These are phyloP conservation scores for Drosophila nigrodunni DNA, from an alignment of 1,140 invertebrate species.

Conservation along the genomic window DNA sequence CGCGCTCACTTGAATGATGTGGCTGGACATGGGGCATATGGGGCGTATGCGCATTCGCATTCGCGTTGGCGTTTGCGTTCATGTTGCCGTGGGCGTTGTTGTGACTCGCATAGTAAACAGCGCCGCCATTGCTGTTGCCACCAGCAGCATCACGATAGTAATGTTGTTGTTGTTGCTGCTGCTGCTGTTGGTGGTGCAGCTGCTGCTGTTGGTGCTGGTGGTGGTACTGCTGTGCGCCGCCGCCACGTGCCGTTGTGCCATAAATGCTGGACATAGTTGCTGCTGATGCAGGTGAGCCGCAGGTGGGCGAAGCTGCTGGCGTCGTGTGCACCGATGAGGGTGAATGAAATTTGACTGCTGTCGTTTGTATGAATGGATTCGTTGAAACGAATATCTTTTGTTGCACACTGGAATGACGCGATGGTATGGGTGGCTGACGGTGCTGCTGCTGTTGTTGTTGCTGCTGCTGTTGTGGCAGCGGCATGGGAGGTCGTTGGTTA, in stretches of 20 bases:
- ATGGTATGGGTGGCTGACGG: constrained; percentile 76
- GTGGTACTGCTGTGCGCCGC: constrained; percentile 48
- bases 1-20: constrained; percentile 82
- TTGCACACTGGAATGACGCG: constrained; percentile 81
- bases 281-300: constrained; percentile 59
- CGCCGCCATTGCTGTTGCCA: constrained; percentile 64
- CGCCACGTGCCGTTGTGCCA: constrained; percentile 68
- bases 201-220: constrained; percentile 54
- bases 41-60: constrained; percentile 51
- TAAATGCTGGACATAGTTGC: constrained; percentile 69
- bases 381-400: constrained; percentile 85
- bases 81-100: constrained; percentile 56
- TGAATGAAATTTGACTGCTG: constrained; percentile 78
- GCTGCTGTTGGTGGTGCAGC: constrained; percentile 41
- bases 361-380: constrained; percentile 84
- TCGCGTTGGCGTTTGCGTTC: constrained; percentile 39
- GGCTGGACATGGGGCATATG: constrained; percentile 53
- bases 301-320: constrained; percentile 74
- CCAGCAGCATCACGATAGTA: constrained; percentile 69
- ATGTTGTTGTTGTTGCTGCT: constrained; percentile 50
- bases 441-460: constrained; percentile 57
- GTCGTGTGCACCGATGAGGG: constrained; percentile 61
- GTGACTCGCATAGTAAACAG: constrained; percentile 56
- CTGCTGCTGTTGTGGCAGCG: constrained; percentile 71
- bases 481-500: constrained; percentile 74